These are phyloP conservation scores for Ascaphus truei DNA, from an alignment of 2,113 vertebrate species.

Conservation along the genomic window DNA sequence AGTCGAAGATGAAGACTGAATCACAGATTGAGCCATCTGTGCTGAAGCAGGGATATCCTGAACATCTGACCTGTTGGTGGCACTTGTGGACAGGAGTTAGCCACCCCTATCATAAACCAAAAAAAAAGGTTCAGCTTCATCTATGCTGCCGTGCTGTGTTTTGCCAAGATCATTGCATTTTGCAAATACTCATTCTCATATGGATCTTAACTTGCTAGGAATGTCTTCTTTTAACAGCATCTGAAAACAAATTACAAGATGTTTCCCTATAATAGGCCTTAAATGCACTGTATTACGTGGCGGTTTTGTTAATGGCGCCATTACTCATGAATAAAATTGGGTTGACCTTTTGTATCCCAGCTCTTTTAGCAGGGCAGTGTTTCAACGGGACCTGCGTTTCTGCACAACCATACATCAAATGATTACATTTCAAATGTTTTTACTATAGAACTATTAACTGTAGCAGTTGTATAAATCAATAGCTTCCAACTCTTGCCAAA, in stretches of 20 bases:
- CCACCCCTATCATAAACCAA: too few relatives aligned
- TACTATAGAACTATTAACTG: slow-evolving; percentile 53
- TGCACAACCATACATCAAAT: slow-evolving; percentile 39
- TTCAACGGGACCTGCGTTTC: slow-evolving; percentile 27
- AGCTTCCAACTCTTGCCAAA: slow-evolving; percentile 49
- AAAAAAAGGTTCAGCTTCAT: too few relatives aligned
- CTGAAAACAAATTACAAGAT: slow-evolving; percentile 36
- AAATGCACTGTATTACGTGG: slow-evolving; percentile 36
- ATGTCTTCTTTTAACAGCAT: slow-evolving; percentile 31
- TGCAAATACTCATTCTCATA: slow-evolving; percentile 5
- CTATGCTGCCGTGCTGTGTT: not conserved
- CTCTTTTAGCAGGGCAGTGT: slow-evolving; percentile 35
- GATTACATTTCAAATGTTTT: slow-evolving; percentile 59
- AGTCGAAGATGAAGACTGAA: too few relatives aligned
- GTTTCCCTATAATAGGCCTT: slow-evolving; percentile 37
- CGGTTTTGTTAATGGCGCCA: slow-evolving; percentile 36
- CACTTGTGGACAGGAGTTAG: too few relatives aligned
- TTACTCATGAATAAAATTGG: slow-evolving; percentile 37
- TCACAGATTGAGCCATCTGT: too few relatives aligned
- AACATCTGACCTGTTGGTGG: too few relatives aligned
- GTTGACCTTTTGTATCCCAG: slow-evolving; percentile 34
- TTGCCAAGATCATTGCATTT: slow-evolving; percentile 12
- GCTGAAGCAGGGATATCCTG: too few relatives aligned
- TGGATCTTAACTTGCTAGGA: slow-evolving; percentile 16
- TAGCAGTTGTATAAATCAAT: slow-evolving; percentile 54